A percentile compares a stretch with the other conserved stretches of the same genome.
Evolutionary conservation across 2,113 vertebrate species (phyloP).

Genomic region (Stegostoma tigrinum): DNA sequence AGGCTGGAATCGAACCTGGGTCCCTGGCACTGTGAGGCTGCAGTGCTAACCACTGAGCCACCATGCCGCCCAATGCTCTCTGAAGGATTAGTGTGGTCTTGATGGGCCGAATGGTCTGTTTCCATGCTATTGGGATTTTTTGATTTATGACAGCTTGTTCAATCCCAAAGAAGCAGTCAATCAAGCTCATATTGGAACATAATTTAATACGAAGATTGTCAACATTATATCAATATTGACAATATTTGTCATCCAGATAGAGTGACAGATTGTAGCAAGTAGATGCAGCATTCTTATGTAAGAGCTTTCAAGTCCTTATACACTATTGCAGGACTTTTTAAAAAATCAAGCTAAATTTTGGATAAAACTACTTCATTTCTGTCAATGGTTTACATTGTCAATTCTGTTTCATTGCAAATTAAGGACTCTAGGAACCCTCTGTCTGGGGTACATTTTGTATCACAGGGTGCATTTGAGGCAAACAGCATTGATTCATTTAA

Average conservation of each 20-base stretch:
- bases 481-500: too few species aligned
- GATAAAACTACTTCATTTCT: not conserved
- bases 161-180: not conserved
- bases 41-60: too few species aligned
- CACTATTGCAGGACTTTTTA: not conserved
- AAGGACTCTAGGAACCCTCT: not conserved
- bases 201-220: not conserved
- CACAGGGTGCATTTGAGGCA: not conserved
- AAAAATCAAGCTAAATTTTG: not conserved
- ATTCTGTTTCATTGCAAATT: not conserved
- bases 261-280: not conserved
- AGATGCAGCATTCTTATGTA: not conserved
- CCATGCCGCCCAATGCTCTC: too few species aligned
- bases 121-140: too few species aligned
- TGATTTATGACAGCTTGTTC: not conserved
- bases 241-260: not conserved
- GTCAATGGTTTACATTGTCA: not conserved
- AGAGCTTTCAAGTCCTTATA: not conserved
- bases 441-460: not conserved
- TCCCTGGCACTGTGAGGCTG: too few species aligned
- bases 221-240: not conserved
- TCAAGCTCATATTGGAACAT: not conserved
- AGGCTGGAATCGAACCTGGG: too few species aligned
- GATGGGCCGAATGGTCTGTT: too few species aligned
- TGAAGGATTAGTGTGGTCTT: too few species aligned